Evolutionary conservation across 2,888 invertebrate species (phyloP).

Genomic region (Hypercompe scribonia): DNA sequence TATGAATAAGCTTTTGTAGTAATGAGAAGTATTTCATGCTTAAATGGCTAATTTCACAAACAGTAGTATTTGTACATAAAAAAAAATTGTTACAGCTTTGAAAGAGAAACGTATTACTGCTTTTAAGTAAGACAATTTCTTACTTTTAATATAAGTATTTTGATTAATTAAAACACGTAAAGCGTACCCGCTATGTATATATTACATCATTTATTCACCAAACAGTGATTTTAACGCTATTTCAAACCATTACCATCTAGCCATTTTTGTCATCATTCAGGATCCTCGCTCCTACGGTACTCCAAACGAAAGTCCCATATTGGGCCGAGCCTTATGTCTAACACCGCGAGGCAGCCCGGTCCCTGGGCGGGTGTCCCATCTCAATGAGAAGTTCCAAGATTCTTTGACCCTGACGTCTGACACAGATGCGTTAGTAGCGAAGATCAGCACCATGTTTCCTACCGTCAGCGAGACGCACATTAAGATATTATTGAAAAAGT

Average conservation of each 20-base stretch:
- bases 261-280: constrained; percentile 47
- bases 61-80: background rate
- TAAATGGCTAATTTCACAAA: constrained; percentile 2
- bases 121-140: background rate
- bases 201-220: background rate
- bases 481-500: constrained; percentile 95
- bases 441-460: constrained; percentile 95
- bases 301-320: constrained; percentile 78
- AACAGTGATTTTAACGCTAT: background rate
- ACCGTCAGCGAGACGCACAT: constrained; percentile 96
- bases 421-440: constrained; percentile 91
- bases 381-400: constrained; percentile 86
- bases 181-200: background rate
- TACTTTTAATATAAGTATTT: background rate
- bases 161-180: background rate
- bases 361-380: constrained; percentile 81
- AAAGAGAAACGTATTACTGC: background rate
- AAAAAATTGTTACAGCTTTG: background rate
- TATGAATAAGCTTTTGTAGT: constrained; percentile 12
- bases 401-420: constrained; percentile 89
- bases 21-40: background rate
- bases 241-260: background rate
- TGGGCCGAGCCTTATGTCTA: constrained; percentile 80
- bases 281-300: constrained; percentile 74
- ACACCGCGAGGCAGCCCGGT: constrained; percentile 82